Evolutionary conservation across 53 echinoderm and acorn worm species (phyloP).

Genomic region (Henricia sp.): DNA sequence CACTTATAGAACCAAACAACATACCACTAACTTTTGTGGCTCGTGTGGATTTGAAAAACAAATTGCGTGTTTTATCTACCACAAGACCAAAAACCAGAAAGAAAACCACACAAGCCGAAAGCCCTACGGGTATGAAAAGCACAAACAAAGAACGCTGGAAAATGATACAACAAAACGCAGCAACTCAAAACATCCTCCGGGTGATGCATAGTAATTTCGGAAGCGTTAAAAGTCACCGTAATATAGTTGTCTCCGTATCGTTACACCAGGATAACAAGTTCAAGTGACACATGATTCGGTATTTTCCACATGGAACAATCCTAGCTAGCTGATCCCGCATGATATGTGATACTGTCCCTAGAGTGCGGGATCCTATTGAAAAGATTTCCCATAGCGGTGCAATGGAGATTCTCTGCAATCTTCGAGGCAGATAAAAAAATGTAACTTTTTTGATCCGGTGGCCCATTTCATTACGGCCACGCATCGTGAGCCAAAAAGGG

Average conservation of each 20-base stretch:
- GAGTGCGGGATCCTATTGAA: constrained; percentile 11
- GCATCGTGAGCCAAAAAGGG: not conserved
- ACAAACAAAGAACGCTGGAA: not conserved
- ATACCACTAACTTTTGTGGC: no score
- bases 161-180: not conserved
- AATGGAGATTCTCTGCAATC: constrained; percentile 4
- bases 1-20: no score
- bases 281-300: constrained; percentile 11
- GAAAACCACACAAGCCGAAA: not conserved
- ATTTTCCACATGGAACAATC: not conserved
- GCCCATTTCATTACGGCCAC: not conserved
- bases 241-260: not conserved
- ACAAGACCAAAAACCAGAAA: no score
- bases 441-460: constrained; percentile 13
- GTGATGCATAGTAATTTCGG: not conserved
- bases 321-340: not conserved
- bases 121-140: not conserved
- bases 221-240: constrained; percentile 18
- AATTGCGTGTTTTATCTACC: no score
- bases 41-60: no score
- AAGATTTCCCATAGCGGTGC: constrained; percentile 17
- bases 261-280: not conserved
- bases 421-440: constrained; percentile 8
- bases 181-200: not conserved
- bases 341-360: constrained; percentile 6